Base-by-base conservation (phyloP, 2,113 vertebrate species). In the Cyanoramphus novaezelandiae region DNA sequence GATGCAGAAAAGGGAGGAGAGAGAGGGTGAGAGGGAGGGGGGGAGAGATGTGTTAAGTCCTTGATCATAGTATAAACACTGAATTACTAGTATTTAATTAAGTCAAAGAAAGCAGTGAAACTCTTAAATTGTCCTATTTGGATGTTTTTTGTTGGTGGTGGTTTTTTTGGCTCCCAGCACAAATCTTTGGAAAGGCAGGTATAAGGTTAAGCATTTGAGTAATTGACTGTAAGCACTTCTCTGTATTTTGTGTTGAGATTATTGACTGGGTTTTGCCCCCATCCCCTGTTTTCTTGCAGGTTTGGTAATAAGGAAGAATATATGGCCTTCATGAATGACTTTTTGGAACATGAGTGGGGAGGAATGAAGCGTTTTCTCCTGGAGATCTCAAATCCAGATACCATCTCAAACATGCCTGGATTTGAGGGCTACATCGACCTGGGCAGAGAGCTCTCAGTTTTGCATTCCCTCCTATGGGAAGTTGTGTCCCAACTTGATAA, bases 281-380 rank as follows among this genome's bases (percentile, higher is more conserved):
- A 10, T 55, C 28, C 82, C 71, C 33, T 37, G 8, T 11, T 86
- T 44, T 85, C 27, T 72, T 77, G 72, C 93, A 99, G 99, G 97
- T 99, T 99, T 91, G 99, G 99, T 25, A 99, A 99, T 97, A 99
- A 99, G 96, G 99, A 99, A 84, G 99, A 99, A 94, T 99, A 99
- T 95, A 99, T 99, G 99, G 98, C 99, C 62, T 99, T 99, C 94
- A 99, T 99, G 99, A 99, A 99, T 69, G 99, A 99, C 95, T 99
- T 99, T 94, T 95, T 99, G 97, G 99, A 99, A 91, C 99, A 99
- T 4, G 99, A 99, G 91, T 99, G 99, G 99, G 98, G 98, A 49
- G 99, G 99, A 92, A 99, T 99, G 99, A 99, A 99, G 94, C 98
- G 99, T 75, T 99, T 99, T 97, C 98, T 99, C 92, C 91, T 98